Percentiles rank a stretch among this genome's conserved stretches.
These are phyloP conservation scores for Myripristis jacobus DNA, from an alignment of 2,797 vertebrate genomes.

Conservation along the genomic window DNA sequence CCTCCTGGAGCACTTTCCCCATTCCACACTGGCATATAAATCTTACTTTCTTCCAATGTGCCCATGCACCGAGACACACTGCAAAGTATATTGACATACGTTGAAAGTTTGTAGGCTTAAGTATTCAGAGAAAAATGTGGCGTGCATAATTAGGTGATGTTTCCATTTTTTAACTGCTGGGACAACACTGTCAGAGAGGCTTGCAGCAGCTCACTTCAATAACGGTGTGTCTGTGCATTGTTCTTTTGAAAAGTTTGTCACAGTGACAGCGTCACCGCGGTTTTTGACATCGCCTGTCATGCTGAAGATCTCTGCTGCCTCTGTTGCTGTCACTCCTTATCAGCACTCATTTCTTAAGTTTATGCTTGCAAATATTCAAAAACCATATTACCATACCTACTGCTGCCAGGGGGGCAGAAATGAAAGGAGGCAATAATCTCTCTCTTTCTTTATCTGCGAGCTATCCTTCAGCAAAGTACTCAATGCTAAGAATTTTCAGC, in stretches of 20 bases:
- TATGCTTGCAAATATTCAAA: constrained; percentile 84
- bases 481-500: constrained; percentile 80
- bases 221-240: constrained; percentile 73
- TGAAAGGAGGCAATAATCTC: constrained; percentile 87
- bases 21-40: not conserved
- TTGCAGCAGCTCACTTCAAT: constrained; percentile 81
- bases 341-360: constrained; percentile 87
- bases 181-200: constrained; percentile 77
- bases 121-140: constrained; percentile 58
- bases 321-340: constrained; percentile 87
- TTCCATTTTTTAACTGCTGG: constrained; percentile 79
- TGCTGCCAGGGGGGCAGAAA: constrained; percentile 80
- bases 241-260: constrained; percentile 88
- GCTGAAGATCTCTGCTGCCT: constrained; percentile 83
- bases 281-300: constrained; percentile 87
- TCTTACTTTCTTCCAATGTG: constrained; percentile 23
- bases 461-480: constrained; percentile 86
- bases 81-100: constrained; percentile 74
- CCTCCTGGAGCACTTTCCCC: not conserved
- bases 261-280: constrained; percentile 84
- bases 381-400: constrained; percentile 84
- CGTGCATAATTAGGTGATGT: constrained; percentile 80
- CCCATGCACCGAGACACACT: constrained; percentile 23
- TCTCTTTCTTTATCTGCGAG: constrained; percentile 84
- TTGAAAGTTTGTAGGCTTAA: constrained; percentile 80